A percentile compares a stretch with the other conserved stretches of the same genome.
phyloP scores from a whole-genome alignment of 2,113 vertebrate species.

The Phoxinus phoxinus region DNA sequence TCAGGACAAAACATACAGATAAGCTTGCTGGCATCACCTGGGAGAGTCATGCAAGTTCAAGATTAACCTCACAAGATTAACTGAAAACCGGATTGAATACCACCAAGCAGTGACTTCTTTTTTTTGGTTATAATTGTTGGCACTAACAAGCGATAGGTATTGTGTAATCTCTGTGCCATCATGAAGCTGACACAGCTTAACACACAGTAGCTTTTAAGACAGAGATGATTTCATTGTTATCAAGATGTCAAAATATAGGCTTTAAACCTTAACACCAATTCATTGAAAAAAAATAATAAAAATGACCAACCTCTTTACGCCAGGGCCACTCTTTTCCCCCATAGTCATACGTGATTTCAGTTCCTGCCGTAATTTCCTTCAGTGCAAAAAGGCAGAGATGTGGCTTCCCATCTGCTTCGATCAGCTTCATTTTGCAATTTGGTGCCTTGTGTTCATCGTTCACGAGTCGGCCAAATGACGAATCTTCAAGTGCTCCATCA shows the following conservation, averaged over 20 bases:
- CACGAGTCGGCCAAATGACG: conserved; percentile 43
- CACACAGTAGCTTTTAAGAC: conserved; percentile 15
- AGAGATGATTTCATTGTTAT: conserved; percentile 14
- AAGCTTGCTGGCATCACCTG: background rate
- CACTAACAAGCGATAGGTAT: conserved; percentile 23
- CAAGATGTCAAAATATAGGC: conserved; percentile 6
- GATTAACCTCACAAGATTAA: conserved; percentile 18
- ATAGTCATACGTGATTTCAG: conserved; percentile 56
- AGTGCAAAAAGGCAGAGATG: conserved; percentile 54
- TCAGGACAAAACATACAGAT: conserved; percentile 5
- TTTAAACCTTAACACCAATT: conserved; percentile 18
- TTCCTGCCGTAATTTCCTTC: conserved; percentile 44
- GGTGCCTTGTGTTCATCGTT: conserved; percentile 52
- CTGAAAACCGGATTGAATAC: background rate
- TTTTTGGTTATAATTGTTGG: conserved; percentile 2
- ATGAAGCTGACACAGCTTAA: conserved; percentile 8
- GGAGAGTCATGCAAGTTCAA: background rate
- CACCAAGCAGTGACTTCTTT: conserved; percentile 5
- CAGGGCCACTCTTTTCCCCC: conserved; percentile 52
- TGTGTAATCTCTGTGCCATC: conserved; percentile 17
- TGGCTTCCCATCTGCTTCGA: conserved; percentile 39
- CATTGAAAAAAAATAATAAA: background rate
- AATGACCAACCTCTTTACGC: conserved; percentile 44
- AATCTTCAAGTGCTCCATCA: conserved; percentile 48
- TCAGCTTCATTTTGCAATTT: conserved; percentile 48